phyloP scores from a whole-genome alignment of 2,888 invertebrate genomes.

The Nudaria mundana region DNA sequence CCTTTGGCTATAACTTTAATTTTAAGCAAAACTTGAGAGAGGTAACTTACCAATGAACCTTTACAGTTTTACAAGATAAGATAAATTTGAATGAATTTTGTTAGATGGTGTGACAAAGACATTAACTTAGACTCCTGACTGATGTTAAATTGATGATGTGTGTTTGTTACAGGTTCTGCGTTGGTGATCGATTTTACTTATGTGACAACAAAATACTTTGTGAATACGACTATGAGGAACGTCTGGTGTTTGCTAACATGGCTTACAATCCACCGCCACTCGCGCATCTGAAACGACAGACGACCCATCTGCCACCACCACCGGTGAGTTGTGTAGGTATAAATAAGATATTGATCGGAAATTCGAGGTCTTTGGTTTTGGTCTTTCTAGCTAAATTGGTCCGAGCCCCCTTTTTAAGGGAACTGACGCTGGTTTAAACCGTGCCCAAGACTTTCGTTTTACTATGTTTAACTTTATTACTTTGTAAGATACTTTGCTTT shows the following conservation, averaged over 20 bases:
- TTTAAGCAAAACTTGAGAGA: too few relatives aligned
- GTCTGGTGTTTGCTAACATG: conserved; percentile 97
- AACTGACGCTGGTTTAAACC: too few relatives aligned
- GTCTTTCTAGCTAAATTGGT: too few relatives aligned
- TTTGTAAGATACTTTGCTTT: too few relatives aligned
- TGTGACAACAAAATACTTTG: conserved; percentile 99
- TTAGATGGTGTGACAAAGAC: background rate
- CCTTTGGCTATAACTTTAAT: too few relatives aligned
- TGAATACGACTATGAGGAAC: conserved; percentile 98
- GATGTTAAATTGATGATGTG: background rate
- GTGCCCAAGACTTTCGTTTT: too few relatives aligned
- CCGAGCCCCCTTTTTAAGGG: too few relatives aligned
- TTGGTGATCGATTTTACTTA: conserved; percentile 97
- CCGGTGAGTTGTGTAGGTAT: conserved; percentile 67
- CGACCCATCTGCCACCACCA: conserved; percentile 81
- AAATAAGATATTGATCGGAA: background rate
- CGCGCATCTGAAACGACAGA: conserved; percentile 89
- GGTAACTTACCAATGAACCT: too few relatives aligned
- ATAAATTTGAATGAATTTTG: too few relatives aligned
- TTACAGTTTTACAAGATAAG: too few relatives aligned
- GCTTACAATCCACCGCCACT: conserved; percentile 93
- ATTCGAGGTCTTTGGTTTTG: too few relatives aligned
- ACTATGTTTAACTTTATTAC: too few relatives aligned
- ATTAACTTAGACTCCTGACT: background rate
- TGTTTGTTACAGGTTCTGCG: conserved; percentile 91